phyloP scores from a whole-genome alignment of 2,888 invertebrate genomes.

The Parnassius mnemosyne region DNA sequence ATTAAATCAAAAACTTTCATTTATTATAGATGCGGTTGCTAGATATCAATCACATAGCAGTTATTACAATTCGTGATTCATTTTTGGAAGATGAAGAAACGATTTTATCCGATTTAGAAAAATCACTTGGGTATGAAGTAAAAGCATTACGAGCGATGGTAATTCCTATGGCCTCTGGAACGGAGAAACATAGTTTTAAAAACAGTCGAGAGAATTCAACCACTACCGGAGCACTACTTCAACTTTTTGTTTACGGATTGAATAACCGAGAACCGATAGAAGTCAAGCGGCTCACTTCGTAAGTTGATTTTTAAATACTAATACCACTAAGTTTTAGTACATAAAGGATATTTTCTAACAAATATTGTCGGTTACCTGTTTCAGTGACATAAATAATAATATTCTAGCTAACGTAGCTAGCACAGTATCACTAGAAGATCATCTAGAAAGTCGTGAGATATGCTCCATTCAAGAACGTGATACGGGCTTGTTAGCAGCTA shows the following conservation, averaged over 20 bases:
- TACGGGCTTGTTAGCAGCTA: slow-evolving; percentile 61
- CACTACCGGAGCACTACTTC: slow-evolving; percentile 47
- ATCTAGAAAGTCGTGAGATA: slow-evolving; percentile 57
- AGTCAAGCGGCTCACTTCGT: slow-evolving; percentile 53
- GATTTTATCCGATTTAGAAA: slow-evolving; percentile 52
- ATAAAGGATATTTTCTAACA: background rate
- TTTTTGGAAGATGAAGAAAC: slow-evolving; percentile 61
- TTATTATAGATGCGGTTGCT: slow-evolving; percentile 69
- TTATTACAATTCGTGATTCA: slow-evolving; percentile 60
- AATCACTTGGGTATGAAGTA: slow-evolving; percentile 61
- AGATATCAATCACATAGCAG: slow-evolving; percentile 59
- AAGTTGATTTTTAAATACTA: slow-evolving; percentile 31
- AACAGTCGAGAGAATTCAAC: slow-evolving; percentile 37
- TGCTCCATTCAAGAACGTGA: slow-evolving; percentile 51
- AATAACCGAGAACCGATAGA: slow-evolving; percentile 53
- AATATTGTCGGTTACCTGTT: slow-evolving; percentile 31
- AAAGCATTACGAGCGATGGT: slow-evolving; percentile 62
- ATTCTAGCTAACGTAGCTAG: slow-evolving; percentile 49
- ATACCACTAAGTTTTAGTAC: background rate
- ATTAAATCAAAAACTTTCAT: slow-evolving; percentile 10
- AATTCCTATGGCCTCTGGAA: slow-evolving; percentile 35
- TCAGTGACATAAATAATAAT: slow-evolving; percentile 59
- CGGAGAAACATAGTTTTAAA: slow-evolving; percentile 39
- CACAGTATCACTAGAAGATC: slow-evolving; percentile 62
- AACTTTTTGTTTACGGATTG: slow-evolving; percentile 65